phyloP scores from a whole-genome alignment of 2,888 invertebrate species.

The Neria commutata region DNA sequence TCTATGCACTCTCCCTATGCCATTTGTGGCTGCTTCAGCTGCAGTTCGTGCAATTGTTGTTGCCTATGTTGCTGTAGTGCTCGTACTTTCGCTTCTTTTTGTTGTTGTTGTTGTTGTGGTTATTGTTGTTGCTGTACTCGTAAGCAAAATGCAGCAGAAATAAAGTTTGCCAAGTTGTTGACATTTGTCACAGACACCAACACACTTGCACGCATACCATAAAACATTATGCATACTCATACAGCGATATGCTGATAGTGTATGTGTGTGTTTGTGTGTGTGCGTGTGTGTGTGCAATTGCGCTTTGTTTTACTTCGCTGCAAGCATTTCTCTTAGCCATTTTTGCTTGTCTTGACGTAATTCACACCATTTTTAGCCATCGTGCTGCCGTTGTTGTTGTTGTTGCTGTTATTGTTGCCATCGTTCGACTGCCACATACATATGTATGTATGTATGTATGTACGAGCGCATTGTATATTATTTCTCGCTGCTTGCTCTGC shows the following conservation, averaged over 20 bases:
- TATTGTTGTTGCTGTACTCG: conserved; percentile 3
- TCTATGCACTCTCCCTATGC: too few relatives aligned
- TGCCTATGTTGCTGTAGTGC: background rate
- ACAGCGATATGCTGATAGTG: background rate
- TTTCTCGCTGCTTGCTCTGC: background rate
- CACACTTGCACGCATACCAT: background rate
- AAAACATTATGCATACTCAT: background rate
- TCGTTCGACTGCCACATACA: too few relatives aligned
- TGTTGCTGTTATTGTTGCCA: too few relatives aligned
- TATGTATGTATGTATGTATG: too few relatives aligned
- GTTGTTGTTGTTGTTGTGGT: background rate
- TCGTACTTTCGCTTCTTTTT: background rate
- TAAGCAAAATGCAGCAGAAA: conserved; percentile 6
- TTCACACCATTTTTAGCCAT: conserved; percentile 2
- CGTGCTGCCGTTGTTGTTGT: background rate
- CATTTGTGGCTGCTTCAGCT: background rate
- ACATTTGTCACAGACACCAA: conserved; percentile 18
- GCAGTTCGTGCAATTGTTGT: background rate
- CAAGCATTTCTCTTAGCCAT: background rate
- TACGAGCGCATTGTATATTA: background rate
- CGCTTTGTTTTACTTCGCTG: background rate
- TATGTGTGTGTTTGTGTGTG: background rate
- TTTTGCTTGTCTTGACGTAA: background rate
- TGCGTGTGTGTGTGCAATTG: background rate
- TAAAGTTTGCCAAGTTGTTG: conserved; percentile 32